Evolutionary conservation across 1,140 invertebrate species (phyloP), one percentile per base, ranked within the genome.

Genomic region (Tetragonula clypearis): DNA sequence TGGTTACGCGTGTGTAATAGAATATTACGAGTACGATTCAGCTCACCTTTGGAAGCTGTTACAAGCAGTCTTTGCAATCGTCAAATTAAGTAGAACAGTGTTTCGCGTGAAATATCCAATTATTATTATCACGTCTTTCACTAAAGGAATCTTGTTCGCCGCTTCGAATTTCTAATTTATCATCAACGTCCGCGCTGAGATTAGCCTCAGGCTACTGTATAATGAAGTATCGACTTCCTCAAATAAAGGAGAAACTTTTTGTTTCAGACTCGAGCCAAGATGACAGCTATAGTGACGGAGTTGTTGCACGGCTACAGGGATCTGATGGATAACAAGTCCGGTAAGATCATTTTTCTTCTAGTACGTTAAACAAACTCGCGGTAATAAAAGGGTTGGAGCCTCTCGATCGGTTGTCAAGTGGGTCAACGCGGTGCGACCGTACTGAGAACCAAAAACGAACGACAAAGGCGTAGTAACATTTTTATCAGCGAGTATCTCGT

Each of bases 311-410:
- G 97, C 93, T 98, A 98, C 92, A 95, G 96, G 93, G 97, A 98
- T 92, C 95, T 98, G 83, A 96, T 98, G 96, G 96, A 97, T 92
- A 97, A 97, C 92, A 96, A 96, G 94, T 97, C 97, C 92, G 97
- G 97, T 98, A 95, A 97, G 97, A 21, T 11, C 4, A 86, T 66
- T 75, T 49, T 58, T 19, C 49, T 60, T 65, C 1, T 49, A 30
- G n/a, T 21, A 21, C 26, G 17, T 53, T 75, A n/a, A 77, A 3
- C 35, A 41, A 17, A 58, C 30, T 71, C 17, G 55, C 19, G 62
- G 15, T 77, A 17, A 15, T 11, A 41, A 77, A 41, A n/a, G 11
- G 23, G 17, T 41, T 23, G 41, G 35, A 58, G 74, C 35, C 23
- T 35, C 35, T 21, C 56, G 74, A 76, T 58, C 12, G 30, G 74